phyloP scores from a whole-genome alignment of 2,797 vertebrate species.

The Mionectes olivaceus region DNA sequence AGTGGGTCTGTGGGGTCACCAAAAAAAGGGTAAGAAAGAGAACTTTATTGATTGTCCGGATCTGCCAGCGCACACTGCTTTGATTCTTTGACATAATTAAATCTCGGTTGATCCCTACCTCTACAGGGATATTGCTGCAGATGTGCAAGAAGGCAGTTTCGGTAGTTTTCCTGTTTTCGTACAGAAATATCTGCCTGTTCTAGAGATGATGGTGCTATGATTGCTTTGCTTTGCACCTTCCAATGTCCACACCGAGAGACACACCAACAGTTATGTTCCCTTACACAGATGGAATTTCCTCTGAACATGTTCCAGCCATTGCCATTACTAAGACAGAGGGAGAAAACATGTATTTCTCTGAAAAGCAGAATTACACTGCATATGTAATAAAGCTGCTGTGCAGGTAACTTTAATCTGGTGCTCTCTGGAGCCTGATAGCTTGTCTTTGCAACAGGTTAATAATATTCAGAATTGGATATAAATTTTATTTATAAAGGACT shows the following conservation, averaged over 20 bases:
- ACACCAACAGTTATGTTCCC: neutral
- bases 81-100: neutral
- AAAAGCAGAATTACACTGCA: neutral
- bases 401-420: neutral
- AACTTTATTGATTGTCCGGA: neutral
- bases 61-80: neutral
- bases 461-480: slow-evolving; percentile 16
- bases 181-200: neutral
- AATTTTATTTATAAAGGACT: neutral
- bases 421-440: neutral
- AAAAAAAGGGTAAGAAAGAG: neutral
- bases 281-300: neutral
- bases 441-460: slow-evolving; percentile 18
- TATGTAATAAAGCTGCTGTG: neutral
- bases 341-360: neutral
- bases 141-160: neutral
- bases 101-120: neutral
- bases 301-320: neutral
- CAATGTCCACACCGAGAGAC: neutral
- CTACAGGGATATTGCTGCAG: neutral
- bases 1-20: neutral
- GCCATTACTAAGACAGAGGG: neutral
- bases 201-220: neutral
- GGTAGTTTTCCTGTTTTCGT: neutral
- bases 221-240: neutral